Evolutionary conservation across 2,113 vertebrate genomes (phyloP).

Genomic region (Toxostoma redivivum): DNA sequence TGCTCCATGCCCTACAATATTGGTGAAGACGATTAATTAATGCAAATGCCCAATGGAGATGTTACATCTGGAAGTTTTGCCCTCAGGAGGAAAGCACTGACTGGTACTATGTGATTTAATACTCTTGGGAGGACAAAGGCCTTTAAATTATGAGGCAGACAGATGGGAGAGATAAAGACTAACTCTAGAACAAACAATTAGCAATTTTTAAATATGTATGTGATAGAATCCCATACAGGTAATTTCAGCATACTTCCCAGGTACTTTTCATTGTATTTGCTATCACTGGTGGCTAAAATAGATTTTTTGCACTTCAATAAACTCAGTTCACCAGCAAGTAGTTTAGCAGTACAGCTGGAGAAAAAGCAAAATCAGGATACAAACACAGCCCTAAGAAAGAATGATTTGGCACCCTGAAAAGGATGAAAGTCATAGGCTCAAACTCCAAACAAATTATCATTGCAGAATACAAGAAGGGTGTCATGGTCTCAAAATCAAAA

Average conservation of each 20-base stretch:
- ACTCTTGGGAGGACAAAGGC: constrained; percentile 18
- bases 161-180: constrained; percentile 19
- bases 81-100: constrained; percentile 20
- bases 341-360: not conserved
- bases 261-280: not conserved
- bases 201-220: not conserved
- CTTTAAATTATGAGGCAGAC: constrained; percentile 49
- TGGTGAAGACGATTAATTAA: constrained; percentile 7
- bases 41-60: not conserved
- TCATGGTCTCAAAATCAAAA: not conserved
- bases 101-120: not conserved
- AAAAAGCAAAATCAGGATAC: not conserved
- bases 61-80: not conserved
- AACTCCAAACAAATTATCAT: not conserved
- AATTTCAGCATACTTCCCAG: not conserved
- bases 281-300: not conserved
- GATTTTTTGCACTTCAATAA: not conserved
- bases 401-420: not conserved
- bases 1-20: not conserved
- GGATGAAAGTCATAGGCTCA: not conserved
- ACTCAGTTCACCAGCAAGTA: not conserved
- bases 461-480: not conserved
- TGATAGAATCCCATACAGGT: not conserved
- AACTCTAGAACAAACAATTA: not conserved
- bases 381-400: not conserved